Evolutionary conservation across 64 coral and sea anemone genomes (phyloP).

Genomic region (Astreopora myriophthalma): DNA sequence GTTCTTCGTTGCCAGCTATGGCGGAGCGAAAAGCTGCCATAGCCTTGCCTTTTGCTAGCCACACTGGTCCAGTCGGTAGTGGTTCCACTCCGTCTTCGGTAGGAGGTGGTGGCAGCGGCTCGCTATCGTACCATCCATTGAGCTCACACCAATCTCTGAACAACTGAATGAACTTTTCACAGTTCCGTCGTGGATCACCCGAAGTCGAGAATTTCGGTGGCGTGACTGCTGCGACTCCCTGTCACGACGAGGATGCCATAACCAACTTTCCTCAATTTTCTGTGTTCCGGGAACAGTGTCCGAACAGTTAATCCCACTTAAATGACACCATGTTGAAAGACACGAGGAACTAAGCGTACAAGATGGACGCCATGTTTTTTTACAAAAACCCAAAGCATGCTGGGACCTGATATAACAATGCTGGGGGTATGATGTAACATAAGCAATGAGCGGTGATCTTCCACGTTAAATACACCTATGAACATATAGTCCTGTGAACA

Average conservation of each 20-base stretch:
- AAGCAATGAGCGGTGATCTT: no score
- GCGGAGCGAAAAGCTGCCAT: slow-evolving; percentile 39
- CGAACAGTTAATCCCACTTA: background rate
- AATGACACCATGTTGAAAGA: background rate
- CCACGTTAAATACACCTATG: no score
- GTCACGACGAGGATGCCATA: background rate
- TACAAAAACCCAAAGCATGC: no score
- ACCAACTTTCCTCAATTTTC: background rate
- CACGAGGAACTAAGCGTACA: slow-evolving; percentile 11
- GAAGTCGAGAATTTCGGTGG: background rate
- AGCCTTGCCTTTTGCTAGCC: slow-evolving; percentile 36
- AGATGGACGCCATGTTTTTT: background rate
- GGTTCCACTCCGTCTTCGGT: background rate
- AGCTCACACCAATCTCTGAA: slow-evolving; percentile 56
- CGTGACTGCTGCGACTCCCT: slow-evolving; percentile 31
- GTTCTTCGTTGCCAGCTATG: slow-evolving; percentile 52
- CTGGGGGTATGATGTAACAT: no score
- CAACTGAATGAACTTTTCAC: slow-evolving; percentile 50
- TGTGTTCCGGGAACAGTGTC: slow-evolving; percentile 3
- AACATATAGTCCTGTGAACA: no score
- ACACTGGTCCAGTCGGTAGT: background rate
- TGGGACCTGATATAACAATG: no score
- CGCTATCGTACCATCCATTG: slow-evolving; percentile 9
- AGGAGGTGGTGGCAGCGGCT: background rate
- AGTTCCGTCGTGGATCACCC: slow-evolving; percentile 28